Percentiles rank a stretch among this genome's conserved stretches.
phyloP scores from a whole-genome alignment of 2,797 vertebrate genomes.

The Peromyscus melanophrys region DNA sequence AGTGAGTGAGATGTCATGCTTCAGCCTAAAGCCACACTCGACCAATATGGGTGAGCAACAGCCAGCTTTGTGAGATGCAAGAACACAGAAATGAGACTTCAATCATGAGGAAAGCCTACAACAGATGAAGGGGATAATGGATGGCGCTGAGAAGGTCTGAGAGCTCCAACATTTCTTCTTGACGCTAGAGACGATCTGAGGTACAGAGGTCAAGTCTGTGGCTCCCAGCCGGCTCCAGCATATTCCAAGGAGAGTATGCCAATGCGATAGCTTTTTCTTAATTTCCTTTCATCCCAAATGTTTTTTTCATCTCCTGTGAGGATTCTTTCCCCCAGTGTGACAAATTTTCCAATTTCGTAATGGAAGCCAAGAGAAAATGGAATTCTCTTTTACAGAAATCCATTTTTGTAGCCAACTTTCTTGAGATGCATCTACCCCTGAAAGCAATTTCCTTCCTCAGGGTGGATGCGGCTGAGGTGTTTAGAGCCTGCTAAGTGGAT shows the following conservation, averaged over 20 bases:
- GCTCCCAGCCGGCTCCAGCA: constrained; percentile 14
- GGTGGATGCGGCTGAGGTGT: constrained; percentile 65
- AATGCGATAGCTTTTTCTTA: constrained; percentile 35
- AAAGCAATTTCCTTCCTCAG: constrained; percentile 74
- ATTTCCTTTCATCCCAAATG: constrained; percentile 80
- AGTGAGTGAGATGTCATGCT: not conserved
- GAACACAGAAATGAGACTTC: not conserved
- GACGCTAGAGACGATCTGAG: constrained; percentile 31
- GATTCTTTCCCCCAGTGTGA: constrained; percentile 63
- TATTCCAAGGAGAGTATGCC: not conserved
- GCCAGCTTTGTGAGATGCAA: constrained; percentile 32
- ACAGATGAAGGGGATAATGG: not conserved
- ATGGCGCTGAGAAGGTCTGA: not conserved
- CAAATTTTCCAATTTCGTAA: constrained; percentile 83
- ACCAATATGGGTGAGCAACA: not conserved
- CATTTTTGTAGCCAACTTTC: constrained; percentile 80
- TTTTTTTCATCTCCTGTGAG: constrained; percentile 70
- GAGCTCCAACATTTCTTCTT: not conserved
- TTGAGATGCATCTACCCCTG: constrained; percentile 75
- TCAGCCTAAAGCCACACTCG: not conserved
- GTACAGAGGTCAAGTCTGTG: not conserved
- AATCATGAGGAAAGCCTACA: not conserved
- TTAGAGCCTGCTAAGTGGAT: constrained; percentile 69
- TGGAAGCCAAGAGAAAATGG: constrained; percentile 82
- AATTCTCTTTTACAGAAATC: constrained; percentile 83